Evolutionary conservation across 2,888 invertebrate genomes (phyloP), one percentile per base, ranked within the genome.

Genomic region (Trachelus iudaicus): DNA sequence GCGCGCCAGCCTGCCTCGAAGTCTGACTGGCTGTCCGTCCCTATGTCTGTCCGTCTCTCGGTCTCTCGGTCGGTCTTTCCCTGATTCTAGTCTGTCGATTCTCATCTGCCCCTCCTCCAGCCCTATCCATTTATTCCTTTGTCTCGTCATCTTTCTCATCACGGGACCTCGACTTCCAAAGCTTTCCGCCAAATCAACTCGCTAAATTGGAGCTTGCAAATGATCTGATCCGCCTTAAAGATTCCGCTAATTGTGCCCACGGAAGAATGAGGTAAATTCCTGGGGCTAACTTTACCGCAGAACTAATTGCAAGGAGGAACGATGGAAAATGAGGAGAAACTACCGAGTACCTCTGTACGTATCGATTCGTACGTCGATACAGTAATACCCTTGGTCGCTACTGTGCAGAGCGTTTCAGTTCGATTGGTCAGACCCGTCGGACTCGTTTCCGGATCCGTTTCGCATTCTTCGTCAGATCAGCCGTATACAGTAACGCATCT

Each of bases 211-310:
- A 86, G 85, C 87, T 86, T 85, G 89, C 87, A 88, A 89, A 89
- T 86, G 89, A 90, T 89, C 87, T 83, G 89, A 90, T 89, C 87
- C 83, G 83, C 82, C 86, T 88, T 88, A 83, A 87, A 87, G 87
- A 87, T 87, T 87, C 83, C 83, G 83, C 86, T 88, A 89, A 88
- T 90, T 89, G 88, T 82, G 80, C 79, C 76, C 13, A 34, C 23
- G 74, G 73, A 79, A 76, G 73, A 80, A 73, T 77, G 71, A 75
- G 69, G 73, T 12, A 35, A 78, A 75, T 34, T 82, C 71, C 33
- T 76, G 34, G 69, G 34, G 69, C 75, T 80, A 83, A 81, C 75
- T 80, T 80, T 78, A 80, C 79, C 77, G 78, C 76, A 76, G 78
- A 80, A 84, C 83, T 84, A 85, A 85, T 84, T 83, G 81, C 81